phyloP scores from a whole-genome alignment of 1,140 invertebrate genomes.

The Anthonomus grandis region DNA sequence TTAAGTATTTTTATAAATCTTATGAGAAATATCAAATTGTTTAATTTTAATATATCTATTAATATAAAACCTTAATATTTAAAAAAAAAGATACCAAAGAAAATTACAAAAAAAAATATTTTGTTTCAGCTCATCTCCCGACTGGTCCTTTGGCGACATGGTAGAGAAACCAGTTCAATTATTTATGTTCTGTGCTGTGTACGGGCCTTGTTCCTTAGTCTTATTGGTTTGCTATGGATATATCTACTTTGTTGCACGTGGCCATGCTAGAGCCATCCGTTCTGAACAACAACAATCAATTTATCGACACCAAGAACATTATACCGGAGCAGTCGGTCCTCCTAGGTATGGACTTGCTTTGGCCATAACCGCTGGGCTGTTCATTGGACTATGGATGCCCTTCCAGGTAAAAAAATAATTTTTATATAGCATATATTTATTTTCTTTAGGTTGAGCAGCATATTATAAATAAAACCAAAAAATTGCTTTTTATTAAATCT shows the following conservation, averaged over 20 bases:
- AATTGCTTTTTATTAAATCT: no score
- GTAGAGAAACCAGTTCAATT: conserved; percentile 53
- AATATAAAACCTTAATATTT: no score
- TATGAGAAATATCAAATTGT: no score
- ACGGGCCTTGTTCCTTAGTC: conserved; percentile 56
- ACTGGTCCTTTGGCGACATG: conserved; percentile 52
- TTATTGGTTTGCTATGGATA: conserved; percentile 63
- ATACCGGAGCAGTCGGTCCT: conserved; percentile 39
- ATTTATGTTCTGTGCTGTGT: conserved; percentile 56
- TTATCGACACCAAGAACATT: conserved; percentile 40
- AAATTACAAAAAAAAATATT: no score
- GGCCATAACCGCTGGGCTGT: conserved; percentile 61
- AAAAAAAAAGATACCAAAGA: no score
- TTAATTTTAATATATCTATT: no score
- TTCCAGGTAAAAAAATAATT: conserved; percentile 55
- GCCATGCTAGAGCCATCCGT: conserved; percentile 61
- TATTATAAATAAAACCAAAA: no score
- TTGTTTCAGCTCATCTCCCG: conserved; percentile 43
- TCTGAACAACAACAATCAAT: conserved; percentile 63
- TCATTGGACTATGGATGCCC: conserved; percentile 61
- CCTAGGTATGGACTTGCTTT: conserved; percentile 62
- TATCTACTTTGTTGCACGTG: conserved; percentile 63
- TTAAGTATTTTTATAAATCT: no score
- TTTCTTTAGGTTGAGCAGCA: no score
- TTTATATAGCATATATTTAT: neutral